Evolutionary conservation across 2,113 vertebrate species (phyloP).

Genomic region (Cephalopholis sonnerati): DNA sequence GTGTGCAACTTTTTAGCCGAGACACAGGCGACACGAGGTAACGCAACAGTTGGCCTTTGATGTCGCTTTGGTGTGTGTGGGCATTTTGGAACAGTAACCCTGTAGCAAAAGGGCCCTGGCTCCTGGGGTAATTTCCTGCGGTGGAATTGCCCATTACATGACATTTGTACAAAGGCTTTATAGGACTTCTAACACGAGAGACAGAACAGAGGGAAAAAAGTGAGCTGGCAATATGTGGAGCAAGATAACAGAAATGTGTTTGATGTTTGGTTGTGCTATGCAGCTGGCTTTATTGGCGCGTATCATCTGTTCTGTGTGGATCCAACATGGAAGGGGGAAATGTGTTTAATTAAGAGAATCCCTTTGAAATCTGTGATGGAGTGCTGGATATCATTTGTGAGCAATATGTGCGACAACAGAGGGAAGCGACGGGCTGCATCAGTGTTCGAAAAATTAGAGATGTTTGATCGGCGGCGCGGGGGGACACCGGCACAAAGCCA

Average conservation of each 20-base stretch:
- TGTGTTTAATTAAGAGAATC: constrained; percentile 71
- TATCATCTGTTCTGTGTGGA: constrained; percentile 41
- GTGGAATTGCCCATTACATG: neutral
- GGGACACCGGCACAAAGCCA: constrained; percentile 26
- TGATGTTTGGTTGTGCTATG: constrained; percentile 31
- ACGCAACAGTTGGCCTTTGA: no score
- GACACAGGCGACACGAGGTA: no score
- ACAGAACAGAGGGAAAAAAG: constrained; percentile 9
- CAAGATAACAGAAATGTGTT: constrained; percentile 42
- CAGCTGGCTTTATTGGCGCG: constrained; percentile 51
- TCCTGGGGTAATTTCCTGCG: neutral
- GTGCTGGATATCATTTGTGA: constrained; percentile 54
- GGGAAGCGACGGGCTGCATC: constrained; percentile 5
- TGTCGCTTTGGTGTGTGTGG: no score
- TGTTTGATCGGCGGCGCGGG: constrained; percentile 53
- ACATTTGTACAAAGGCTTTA: constrained; percentile 42
- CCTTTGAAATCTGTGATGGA: constrained; percentile 64
- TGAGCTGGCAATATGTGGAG: constrained; percentile 19
- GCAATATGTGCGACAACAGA: constrained; percentile 38
- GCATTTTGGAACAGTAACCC: no score
- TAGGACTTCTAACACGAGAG: neutral
- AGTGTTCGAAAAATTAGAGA: constrained; percentile 34
- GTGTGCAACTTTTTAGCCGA: no score
- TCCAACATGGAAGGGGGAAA: constrained; percentile 31
- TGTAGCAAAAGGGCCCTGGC: neutral